phyloP scores from a whole-genome alignment of 2,888 invertebrate genomes.

The Neuroscelio doddi region DNA sequence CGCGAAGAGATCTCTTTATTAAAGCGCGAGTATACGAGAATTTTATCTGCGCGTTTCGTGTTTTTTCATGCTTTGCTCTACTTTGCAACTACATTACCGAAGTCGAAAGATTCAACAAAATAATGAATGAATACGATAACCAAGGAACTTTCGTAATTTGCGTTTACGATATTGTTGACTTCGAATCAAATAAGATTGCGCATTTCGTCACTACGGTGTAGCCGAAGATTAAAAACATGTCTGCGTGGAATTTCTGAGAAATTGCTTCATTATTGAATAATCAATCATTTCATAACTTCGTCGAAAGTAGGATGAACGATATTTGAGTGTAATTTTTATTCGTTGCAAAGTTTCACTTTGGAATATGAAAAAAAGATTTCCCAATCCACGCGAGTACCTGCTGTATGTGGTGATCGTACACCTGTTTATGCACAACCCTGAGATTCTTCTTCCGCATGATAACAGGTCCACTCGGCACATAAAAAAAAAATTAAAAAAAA shows the following conservation, averaged over 20 bases:
- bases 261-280: too few species aligned
- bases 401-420: constrained; percentile 56
- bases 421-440: constrained; percentile 66
- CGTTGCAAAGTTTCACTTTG: too few species aligned
- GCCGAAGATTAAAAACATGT: too few species aligned
- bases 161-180: constrained; percentile 1
- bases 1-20: background rate
- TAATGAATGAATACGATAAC: constrained; percentile 16
- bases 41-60: constrained; percentile 1
- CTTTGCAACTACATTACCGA: constrained; percentile 31
- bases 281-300: too few species aligned
- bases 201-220: too few species aligned
- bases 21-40: background rate
- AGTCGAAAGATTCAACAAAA: constrained; percentile 13
- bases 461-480: constrained; percentile 19
- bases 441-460: constrained; percentile 69
- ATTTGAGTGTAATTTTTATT: too few species aligned
- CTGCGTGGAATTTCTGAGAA: too few species aligned
- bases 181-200: background rate
- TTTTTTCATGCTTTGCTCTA: constrained; percentile 39
- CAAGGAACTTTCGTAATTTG: background rate
- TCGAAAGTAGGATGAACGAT: too few species aligned
- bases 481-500: too few species aligned
- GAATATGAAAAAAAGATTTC: constrained; percentile 4
- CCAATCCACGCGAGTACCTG: constrained; percentile 52